Base-by-base conservation (phyloP, 2,113 vertebrate species). In the Lasiurus borealis region DNA sequence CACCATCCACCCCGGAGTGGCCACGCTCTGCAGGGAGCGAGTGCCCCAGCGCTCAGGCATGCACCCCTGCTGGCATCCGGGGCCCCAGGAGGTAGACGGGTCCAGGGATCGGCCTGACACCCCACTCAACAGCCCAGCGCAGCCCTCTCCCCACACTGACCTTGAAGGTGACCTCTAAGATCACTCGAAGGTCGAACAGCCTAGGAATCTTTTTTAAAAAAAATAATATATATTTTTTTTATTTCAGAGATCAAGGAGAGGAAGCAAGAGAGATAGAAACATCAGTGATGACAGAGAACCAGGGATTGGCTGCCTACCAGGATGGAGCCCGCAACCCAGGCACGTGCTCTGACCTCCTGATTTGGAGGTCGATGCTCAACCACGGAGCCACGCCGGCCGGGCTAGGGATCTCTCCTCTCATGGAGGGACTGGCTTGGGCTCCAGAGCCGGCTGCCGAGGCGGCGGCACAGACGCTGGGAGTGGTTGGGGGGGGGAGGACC, bases 401-500 rank as follows among this genome's bases (percentile, higher is more conserved):
- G 59, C 83, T 72, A 10, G 31, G 50, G 54, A 6, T 27, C 9
- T n/a, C 62, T n/a, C 0, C 11, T 83, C 52, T 88, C 69, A 34
- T 27, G 6, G 73, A 77, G 50, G 68, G 40, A 8, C 40, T 19
- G 6, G 10, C 6, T 21, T 9, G 4, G 0, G 48, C n/a, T 59
- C 83, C 3, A 59, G 31, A 88, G 34, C 48, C 50, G 31, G 9
- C 46, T 62, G 14, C 6, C 23, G 62, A 0, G 46, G 6, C 6
- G 25, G 23, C 27, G 0, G 18, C n/a, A 0, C n/a, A 44, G 48
- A 36, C 4, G 7, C 44, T 40, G 21, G 0, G 9, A 18, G 54
- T 2, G 19, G n/a, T n/a, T n/a, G n/a, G n/a, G n/a, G 19, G 54
- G 19, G 54, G 1, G 8, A 14, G 31, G 36, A 31, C 19, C 8